phyloP scores from a whole-genome alignment of 53 echinoderm and acorn worm genomes.

The Paracentrotus lividus region DNA sequence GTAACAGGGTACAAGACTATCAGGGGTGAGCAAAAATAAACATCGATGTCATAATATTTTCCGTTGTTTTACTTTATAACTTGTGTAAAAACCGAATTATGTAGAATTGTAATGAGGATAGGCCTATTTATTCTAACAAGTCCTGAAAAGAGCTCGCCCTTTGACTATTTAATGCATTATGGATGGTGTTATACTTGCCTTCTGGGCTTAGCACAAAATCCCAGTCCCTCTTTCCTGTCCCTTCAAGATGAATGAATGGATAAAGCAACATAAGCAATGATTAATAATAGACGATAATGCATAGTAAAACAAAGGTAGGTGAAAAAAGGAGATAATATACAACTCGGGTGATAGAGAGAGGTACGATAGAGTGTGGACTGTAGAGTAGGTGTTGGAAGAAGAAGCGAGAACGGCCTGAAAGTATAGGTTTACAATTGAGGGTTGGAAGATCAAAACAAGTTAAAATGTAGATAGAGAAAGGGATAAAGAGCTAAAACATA shows the following conservation, averaged over 20 bases:
- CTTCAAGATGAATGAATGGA: not conserved
- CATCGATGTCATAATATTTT: too few species aligned
- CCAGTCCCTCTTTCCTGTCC: slow-evolving; percentile 49
- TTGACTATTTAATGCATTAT: slow-evolving; percentile 4
- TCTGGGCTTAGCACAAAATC: slow-evolving; percentile 46
- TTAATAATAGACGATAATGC: not conserved
- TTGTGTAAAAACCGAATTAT: too few species aligned
- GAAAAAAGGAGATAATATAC: not conserved
- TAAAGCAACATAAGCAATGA: not conserved
- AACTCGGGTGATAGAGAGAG: not conserved
- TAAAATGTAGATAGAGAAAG: not conserved
- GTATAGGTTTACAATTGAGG: too few species aligned
- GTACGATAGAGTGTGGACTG: not conserved
- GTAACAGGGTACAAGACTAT: too few species aligned
- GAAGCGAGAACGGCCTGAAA: too few species aligned
- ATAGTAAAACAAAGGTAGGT: not conserved
- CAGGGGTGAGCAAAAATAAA: too few species aligned
- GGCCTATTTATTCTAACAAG: too few species aligned
- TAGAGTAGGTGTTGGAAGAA: too few species aligned
- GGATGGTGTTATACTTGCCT: slow-evolving; percentile 58
- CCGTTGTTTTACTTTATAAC: too few species aligned
- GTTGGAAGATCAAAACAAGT: too few species aligned
- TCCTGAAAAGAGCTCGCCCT: not conserved
- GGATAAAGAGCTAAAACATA: not conserved
- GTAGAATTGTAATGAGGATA: slow-evolving; percentile 31